Evolutionary conservation across 2,888 invertebrate genomes (phyloP).

Genomic region (Celastrina argiolus): DNA sequence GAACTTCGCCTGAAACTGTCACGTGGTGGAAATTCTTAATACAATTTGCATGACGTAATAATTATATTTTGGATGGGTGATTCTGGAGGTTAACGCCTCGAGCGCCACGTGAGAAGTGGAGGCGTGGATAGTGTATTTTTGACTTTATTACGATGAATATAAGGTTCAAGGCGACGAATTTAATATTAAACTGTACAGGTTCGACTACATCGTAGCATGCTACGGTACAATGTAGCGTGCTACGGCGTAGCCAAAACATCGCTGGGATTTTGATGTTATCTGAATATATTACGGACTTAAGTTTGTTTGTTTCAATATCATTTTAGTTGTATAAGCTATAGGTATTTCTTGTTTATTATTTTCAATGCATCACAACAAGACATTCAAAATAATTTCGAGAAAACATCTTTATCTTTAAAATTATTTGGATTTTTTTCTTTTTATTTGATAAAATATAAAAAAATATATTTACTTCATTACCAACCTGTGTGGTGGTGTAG

Average conservation of each 20-base stretch:
- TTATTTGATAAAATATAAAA: not conserved
- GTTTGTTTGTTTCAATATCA: no score
- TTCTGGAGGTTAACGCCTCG: not conserved
- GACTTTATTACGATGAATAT: not conserved
- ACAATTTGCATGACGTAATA: not conserved
- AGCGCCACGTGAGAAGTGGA: not conserved
- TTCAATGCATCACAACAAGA: no score
- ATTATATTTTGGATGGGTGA: not conserved
- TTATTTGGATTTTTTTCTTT: no score
- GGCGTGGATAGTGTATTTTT: not conserved
- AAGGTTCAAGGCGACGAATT: not conserved
- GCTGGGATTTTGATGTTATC: no score
- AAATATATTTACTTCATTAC: no score
- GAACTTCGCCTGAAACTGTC: not conserved
- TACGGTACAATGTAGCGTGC: no score
- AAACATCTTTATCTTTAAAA: no score
- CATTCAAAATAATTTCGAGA: no score
- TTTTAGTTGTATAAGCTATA: no score
- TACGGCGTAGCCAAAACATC: not conserved
- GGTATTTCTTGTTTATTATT: no score
- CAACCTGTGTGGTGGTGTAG: slow-evolving; percentile 87
- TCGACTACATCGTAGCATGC: not conserved
- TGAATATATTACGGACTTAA: no score
- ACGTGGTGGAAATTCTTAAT: not conserved
- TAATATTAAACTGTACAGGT: no score